Evolutionary conservation across 2,888 invertebrate genomes (phyloP).

Genomic region (Petrophora chlorosata): DNA sequence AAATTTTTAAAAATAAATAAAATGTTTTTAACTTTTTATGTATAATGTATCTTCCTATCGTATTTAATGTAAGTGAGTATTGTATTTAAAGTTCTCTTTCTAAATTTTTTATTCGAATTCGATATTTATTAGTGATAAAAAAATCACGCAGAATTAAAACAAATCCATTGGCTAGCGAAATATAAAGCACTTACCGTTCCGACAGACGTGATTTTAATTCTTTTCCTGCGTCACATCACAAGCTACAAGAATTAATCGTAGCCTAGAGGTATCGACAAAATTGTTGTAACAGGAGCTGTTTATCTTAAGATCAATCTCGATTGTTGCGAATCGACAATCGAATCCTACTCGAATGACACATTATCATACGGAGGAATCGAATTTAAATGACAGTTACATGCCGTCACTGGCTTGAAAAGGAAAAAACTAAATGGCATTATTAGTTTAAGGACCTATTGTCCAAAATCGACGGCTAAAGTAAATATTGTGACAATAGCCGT

Average conservation of each 20-base stretch:
- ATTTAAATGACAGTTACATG: slow-evolving; percentile 76
- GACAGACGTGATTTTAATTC: too few species aligned
- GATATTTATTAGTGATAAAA: too few species aligned
- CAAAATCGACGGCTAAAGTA: slow-evolving; percentile 63
- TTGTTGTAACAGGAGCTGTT: slow-evolving; percentile 62
- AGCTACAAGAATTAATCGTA: background rate
- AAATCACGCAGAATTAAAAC: too few species aligned
- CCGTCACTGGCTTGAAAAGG: slow-evolving; percentile 54
- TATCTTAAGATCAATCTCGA: slow-evolving; percentile 68
- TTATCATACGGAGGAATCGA: slow-evolving; percentile 59
- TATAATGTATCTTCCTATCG: too few species aligned
- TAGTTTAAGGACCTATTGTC: slow-evolving; percentile 73
- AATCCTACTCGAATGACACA: slow-evolving; percentile 51
- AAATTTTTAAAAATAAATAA: too few species aligned
- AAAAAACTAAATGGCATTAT: slow-evolving; percentile 63
- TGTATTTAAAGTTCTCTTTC: too few species aligned
- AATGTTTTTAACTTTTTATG: too few species aligned
- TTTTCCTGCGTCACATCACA: slow-evolving; percentile 5
- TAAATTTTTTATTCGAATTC: too few species aligned
- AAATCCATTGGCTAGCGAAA: too few species aligned
- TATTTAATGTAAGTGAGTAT: too few species aligned
- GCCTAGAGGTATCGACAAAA: slow-evolving; percentile 34
- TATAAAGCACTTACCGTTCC: too few species aligned
- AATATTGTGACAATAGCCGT: slow-evolving; percentile 81
- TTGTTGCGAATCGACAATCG: slow-evolving; percentile 46